Base-by-base conservation (phyloP, 2,113 vertebrate genomes). In the Centropus bengalensis region DNA sequence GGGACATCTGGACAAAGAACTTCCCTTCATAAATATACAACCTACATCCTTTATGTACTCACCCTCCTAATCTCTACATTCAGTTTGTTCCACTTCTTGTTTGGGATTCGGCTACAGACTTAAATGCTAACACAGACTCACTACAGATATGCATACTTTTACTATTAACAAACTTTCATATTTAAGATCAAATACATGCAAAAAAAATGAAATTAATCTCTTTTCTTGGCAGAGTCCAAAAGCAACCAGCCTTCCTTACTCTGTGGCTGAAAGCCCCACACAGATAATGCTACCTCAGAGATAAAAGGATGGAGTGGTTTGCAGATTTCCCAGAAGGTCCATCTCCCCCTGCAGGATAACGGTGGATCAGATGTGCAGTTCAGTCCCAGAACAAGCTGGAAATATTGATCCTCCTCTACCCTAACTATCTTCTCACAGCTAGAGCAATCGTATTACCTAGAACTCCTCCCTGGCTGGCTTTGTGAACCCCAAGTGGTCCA, bases 91-190 rank as follows among this genome's bases (percentile, higher is more conserved):
- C 70, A 62, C 28, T 93, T 92, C 75, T 77, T 88, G 86, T 60
- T 94, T 86, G 64, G 64, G 74, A 91, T 88, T 93, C 91, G 94
- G 82, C 84, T 96, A 78, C 91, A 94, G 80, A 93, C 86, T 94
- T 94, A 74, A 94, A 67, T 76, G 86, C 66, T 86, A 78, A 33
- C 33, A 63, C 19, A 38, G 42, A 11, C 38, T 54, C 8, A 1
- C 51, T 63, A 55, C 2, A 2, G 38, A 63, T 32, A 40, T 8
- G 69, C 21, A 26, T 23, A 23, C 30, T 76, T 40, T 10, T 10
- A 28, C 17, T 75, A 33, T 70, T 84, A 84, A 91, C 17, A 80
- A 21, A 42, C 16, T 69, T 88, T 19, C 54, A 28, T 80, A 67
- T 91, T 93, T 93, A 87, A 47, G 51, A 82, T 52, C 83, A 91